Evolutionary conservation across 2,888 invertebrate species (phyloP).

Genomic region (Chrysomela aeneicollis): DNA sequence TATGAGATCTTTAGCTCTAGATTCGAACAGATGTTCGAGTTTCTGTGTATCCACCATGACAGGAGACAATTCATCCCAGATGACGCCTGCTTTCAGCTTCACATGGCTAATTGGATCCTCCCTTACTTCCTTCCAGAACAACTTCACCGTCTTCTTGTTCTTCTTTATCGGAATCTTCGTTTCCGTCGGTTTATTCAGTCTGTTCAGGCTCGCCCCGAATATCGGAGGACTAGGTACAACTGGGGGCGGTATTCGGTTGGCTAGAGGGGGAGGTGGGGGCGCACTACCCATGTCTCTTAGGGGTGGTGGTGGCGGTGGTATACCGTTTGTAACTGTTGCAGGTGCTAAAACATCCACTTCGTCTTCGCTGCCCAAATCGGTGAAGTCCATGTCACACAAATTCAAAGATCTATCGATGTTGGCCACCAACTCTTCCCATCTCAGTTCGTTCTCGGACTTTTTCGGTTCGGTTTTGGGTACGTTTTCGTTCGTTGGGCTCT

Average conservation of each 20-base stretch:
- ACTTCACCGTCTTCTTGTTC: conserved; percentile 94
- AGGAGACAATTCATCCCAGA: conserved; percentile 91
- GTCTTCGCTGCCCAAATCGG: conserved; percentile 87
- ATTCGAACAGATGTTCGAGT: conserved; percentile 96
- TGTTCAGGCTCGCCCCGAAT: conserved; percentile 57
- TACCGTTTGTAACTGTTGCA: conserved; percentile 69
- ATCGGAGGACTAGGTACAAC: conserved; percentile 62
- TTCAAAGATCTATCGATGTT: conserved; percentile 79
- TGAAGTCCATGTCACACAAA: conserved; percentile 95
- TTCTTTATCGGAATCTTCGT: conserved; percentile 72
- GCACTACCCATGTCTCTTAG: conserved; percentile 60
- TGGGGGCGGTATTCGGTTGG: conserved; percentile 59
- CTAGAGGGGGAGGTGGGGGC: conserved; percentile 62
- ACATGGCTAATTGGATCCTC: conserved; percentile 75
- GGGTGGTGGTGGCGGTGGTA: conserved; percentile 84
- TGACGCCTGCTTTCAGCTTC: conserved; percentile 69
- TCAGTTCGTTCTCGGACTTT: conserved; percentile 91
- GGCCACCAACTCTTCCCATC: conserved; percentile 92
- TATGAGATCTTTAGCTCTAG: conserved; percentile 92
- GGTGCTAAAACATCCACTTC: conserved; percentile 78
- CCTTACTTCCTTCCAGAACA: conserved; percentile 97
- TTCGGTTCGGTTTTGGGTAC: conserved; percentile 72
- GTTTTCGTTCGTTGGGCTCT: conserved; percentile 75
- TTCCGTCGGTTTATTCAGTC: conserved; percentile 50
- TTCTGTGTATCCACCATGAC: conserved; percentile 90